phyloP scores from a whole-genome alignment of 2,797 vertebrate genomes.

The Botia almorhae region DNA sequence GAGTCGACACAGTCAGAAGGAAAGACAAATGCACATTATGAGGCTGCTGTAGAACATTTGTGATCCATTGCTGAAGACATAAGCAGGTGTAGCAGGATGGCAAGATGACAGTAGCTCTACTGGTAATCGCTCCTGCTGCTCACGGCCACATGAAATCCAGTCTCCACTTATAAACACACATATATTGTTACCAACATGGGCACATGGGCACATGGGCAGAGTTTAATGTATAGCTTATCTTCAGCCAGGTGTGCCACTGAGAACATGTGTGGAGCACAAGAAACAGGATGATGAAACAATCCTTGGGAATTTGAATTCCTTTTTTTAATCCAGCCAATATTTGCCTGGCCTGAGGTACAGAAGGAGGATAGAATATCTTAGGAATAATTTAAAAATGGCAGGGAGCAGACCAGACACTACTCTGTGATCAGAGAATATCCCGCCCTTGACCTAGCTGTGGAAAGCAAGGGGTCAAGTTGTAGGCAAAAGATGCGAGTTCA shows the following conservation, averaged over 20 bases:
- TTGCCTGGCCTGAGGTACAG: slow-evolving; percentile 68
- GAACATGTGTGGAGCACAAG: slow-evolving; percentile 38
- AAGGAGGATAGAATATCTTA: slow-evolving; percentile 77
- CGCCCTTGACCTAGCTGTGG: slow-evolving; percentile 6
- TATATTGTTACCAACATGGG: slow-evolving; percentile 42
- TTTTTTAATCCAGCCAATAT: slow-evolving; percentile 84
- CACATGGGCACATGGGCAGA: slow-evolving; percentile 39
- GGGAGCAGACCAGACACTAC: slow-evolving; percentile 82
- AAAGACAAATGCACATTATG: background rate
- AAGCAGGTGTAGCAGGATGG: slow-evolving; percentile 32
- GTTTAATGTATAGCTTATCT: slow-evolving; percentile 51
- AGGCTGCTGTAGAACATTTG: background rate
- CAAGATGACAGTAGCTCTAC: slow-evolving; percentile 28
- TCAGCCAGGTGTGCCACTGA: slow-evolving; percentile 28
- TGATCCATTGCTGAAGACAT: slow-evolving; percentile 44
- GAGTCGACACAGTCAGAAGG: background rate
- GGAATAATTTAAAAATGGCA: slow-evolving; percentile 86
- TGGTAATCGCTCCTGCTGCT: slow-evolving; percentile 38
- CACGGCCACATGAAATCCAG: slow-evolving; percentile 44
- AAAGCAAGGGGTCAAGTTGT: background rate
- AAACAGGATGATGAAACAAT: slow-evolving; percentile 76
- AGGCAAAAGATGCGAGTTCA: slow-evolving; percentile 4
- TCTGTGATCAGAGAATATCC: slow-evolving; percentile 76
- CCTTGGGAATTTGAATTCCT: slow-evolving; percentile 85
- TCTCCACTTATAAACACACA: slow-evolving; percentile 58